Evolutionary conservation across 1,140 invertebrate species (phyloP).

Genomic region (Notospermus geniculatus): DNA sequence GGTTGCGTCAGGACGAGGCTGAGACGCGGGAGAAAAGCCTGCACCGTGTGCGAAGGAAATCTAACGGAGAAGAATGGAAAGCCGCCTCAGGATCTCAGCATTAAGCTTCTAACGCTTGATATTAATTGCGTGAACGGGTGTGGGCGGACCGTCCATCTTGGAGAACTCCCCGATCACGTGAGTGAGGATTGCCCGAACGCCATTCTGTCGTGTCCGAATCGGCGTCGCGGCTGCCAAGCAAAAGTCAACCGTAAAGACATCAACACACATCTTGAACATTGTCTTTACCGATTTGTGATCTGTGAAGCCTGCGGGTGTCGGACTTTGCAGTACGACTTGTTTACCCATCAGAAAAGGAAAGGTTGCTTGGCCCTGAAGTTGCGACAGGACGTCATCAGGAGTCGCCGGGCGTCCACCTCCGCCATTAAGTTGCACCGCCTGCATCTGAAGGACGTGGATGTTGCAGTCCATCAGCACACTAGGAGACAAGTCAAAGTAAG

Average conservation of each 20-base stretch:
- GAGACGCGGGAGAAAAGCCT: constrained; percentile 19
- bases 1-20: constrained; percentile 7
- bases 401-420: background rate
- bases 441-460: background rate
- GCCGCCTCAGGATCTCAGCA: constrained; percentile 27
- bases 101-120: constrained; percentile 28
- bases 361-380: constrained; percentile 38
- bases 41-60: constrained; percentile 28
- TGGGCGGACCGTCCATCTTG: constrained; percentile 28
- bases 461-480: background rate
- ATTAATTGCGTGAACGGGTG: constrained; percentile 34
- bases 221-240: constrained; percentile 30
- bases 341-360: constrained; percentile 36
- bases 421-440: background rate
- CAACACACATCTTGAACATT: constrained; percentile 30
- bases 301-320: constrained; percentile 38
- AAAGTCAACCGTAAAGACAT: constrained; percentile 28
- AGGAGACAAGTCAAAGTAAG: background rate
- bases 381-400: constrained; percentile 18
- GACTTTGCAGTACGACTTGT: constrained; percentile 33
- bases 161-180: constrained; percentile 33
- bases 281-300: constrained; percentile 32
- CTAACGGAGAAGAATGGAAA: constrained; percentile 17
- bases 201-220: constrained; percentile 30
- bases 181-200: constrained; percentile 31